Percentiles rank a stretch among this genome's conserved stretches.
Evolutionary conservation across 2,888 invertebrate species (phyloP).

Genomic region (Drosophila anomalata): DNA sequence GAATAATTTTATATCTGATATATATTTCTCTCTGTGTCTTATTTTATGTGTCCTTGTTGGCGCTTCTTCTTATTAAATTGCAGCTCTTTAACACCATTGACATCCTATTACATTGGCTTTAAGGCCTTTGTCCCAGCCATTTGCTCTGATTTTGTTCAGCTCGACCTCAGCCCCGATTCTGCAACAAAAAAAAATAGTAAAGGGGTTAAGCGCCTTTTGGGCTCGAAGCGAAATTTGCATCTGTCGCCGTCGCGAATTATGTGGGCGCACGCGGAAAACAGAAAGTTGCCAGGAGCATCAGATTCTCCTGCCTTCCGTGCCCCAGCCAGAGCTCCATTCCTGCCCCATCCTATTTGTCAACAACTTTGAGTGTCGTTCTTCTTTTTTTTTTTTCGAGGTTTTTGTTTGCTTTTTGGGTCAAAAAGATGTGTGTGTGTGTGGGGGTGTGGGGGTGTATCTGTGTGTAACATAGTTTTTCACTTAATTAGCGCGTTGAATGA

Average conservation of each 20-base stretch:
- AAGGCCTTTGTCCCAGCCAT: conserved; percentile 27
- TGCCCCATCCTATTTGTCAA: conserved; percentile 65
- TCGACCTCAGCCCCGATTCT: conserved; percentile 8
- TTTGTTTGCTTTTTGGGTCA: conserved; percentile 45
- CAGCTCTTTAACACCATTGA: conserved; percentile 3
- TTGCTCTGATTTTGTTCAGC: conserved; percentile 18
- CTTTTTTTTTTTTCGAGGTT: conserved; percentile 50
- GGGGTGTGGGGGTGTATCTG: conserved; percentile 23
- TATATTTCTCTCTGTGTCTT: neutral
- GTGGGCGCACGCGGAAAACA: conserved; percentile 58
- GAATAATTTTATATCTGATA: neutral
- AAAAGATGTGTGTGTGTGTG: conserved; percentile 28
- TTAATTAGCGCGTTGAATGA: conserved; percentile 75
- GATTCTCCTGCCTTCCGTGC: neutral
- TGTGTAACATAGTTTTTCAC: conserved; percentile 74
- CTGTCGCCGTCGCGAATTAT: conserved; percentile 64
- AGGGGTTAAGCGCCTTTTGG: conserved; percentile 77
- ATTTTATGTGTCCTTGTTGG: neutral
- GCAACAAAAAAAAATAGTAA: conserved; percentile 38
- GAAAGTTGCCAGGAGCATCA: conserved; percentile 40
- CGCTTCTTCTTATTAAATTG: neutral
- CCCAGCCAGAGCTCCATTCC: too few relatives aligned
- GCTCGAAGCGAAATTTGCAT: conserved; percentile 69
- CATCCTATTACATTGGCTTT: conserved; percentile 21
- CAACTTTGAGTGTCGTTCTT: conserved; percentile 62